Evolutionary conservation across 2,113 vertebrate species (phyloP).

Genomic region (Sprattus sprattus): DNA sequence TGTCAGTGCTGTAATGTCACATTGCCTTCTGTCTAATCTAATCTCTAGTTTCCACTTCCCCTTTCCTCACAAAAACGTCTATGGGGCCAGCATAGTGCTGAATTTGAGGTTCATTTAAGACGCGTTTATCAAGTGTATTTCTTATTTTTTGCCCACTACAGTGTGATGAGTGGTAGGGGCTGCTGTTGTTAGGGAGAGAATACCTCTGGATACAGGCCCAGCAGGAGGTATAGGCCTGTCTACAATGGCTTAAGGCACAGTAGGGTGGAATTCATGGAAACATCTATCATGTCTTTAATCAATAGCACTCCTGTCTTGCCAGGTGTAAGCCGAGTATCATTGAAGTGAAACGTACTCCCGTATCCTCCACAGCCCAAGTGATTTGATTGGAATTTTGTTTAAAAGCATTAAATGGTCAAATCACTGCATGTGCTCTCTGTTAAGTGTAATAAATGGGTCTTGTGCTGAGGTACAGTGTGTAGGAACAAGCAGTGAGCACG

Average conservation of each 20-base stretch:
- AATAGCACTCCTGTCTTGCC: conserved; percentile 24
- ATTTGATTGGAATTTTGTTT: not conserved
- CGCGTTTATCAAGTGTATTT: not conserved
- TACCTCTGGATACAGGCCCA: not conserved
- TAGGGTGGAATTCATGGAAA: not conserved
- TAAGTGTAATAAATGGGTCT: not conserved
- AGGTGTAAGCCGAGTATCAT: conserved; percentile 26
- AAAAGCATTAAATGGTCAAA: not conserved
- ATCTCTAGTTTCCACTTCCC: not conserved
- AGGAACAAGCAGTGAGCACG: not conserved
- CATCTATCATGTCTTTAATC: conserved; percentile 27
- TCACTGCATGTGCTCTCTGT: not conserved
- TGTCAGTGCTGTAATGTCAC: not conserved
- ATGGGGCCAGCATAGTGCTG: not conserved
- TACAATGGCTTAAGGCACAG: conserved; percentile 9
- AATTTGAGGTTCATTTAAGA: not conserved
- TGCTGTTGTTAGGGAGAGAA: not conserved
- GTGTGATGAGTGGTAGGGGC: not conserved
- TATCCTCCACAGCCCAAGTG: not conserved
- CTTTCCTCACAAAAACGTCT: not conserved
- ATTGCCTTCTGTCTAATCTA: not conserved
- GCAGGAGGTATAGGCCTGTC: not conserved
- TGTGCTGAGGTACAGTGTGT: not conserved
- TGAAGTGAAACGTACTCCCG: conserved; percentile 5
- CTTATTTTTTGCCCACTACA: not conserved